phyloP scores from a whole-genome alignment of 2,888 invertebrate species.

The Zhengitettix transpicula region DNA sequence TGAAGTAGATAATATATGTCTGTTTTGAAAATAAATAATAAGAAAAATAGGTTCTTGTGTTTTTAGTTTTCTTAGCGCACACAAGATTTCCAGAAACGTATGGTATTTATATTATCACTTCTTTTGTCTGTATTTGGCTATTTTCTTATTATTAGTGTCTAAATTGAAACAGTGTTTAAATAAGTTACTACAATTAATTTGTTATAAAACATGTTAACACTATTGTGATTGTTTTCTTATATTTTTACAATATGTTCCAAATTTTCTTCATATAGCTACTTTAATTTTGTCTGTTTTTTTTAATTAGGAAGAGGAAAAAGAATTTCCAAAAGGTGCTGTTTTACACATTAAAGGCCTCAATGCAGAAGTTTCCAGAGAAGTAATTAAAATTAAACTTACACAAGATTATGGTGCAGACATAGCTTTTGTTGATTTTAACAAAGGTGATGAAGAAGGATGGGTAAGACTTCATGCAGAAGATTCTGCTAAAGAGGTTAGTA shows the following conservation, averaged over 20 bases:
- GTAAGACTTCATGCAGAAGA: slow-evolving; percentile 54
- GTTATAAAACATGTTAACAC: too few species aligned
- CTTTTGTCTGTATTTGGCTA: not conserved
- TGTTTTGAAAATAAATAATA: too few species aligned
- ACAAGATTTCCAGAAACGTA: not conserved
- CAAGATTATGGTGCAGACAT: slow-evolving; percentile 39
- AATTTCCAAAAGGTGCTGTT: slow-evolving; percentile 54
- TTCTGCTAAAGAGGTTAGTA: slow-evolving; percentile 41
- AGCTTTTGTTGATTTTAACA: slow-evolving; percentile 59
- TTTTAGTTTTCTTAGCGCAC: too few species aligned
- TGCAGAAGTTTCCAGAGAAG: slow-evolving; percentile 45
- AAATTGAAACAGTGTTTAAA: too few species aligned
- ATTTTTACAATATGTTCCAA: not conserved
- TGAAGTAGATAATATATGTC: too few species aligned
- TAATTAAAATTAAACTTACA: slow-evolving; percentile 49
- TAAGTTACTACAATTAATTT: too few species aligned
- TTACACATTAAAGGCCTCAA: slow-evolving; percentile 48
- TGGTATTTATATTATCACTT: not conserved
- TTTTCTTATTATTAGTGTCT: too few species aligned
- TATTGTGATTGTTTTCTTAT: too few species aligned
- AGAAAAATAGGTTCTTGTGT: too few species aligned
- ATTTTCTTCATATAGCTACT: not conserved
- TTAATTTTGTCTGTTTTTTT: not conserved
- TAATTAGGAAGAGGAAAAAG: slow-evolving; percentile 10
- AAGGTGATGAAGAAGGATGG: slow-evolving; percentile 56